These are phyloP conservation scores for Albula glossodonta DNA, from an alignment of 2,113 vertebrate species.

Conservation along the genomic window DNA sequence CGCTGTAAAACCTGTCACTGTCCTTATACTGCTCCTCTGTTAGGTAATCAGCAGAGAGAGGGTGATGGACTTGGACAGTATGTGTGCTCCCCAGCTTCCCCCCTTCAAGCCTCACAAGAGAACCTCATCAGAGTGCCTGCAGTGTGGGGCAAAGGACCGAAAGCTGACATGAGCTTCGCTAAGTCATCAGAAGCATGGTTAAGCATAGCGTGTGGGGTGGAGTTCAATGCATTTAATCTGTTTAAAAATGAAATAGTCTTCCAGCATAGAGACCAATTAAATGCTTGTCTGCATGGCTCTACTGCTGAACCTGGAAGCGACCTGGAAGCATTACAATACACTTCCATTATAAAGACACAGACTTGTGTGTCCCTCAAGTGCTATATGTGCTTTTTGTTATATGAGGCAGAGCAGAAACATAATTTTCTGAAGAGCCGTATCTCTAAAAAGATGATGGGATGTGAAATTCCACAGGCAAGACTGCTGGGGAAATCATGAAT, in stretches of 20 bases:
- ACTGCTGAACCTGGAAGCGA: background rate
- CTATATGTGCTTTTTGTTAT: background rate
- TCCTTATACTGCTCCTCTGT: too few species aligned
- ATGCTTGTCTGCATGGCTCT: background rate
- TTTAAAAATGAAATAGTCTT: too few species aligned
- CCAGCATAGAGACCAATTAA: background rate
- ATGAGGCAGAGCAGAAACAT: background rate
- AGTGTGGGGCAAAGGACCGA: too few species aligned
- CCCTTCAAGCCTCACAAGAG: constrained; percentile 13
- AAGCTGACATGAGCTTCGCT: too few species aligned
- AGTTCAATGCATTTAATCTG: too few species aligned
- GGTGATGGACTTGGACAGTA: too few species aligned
- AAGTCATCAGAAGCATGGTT: too few species aligned
- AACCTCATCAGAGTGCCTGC: too few species aligned
- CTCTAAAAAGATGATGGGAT: background rate
- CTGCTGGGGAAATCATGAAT: background rate
- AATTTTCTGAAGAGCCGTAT: background rate
- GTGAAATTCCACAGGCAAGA: background rate
- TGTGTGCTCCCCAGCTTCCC: too few species aligned
- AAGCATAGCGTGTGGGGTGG: too few species aligned
- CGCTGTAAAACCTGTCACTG: too few species aligned
- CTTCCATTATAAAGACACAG: background rate
- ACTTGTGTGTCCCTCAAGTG: background rate
- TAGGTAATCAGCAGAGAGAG: too few species aligned
- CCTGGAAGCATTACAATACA: background rate